phyloP scores from a whole-genome alignment of 2,797 vertebrate species.

The Platalea minor region DNA sequence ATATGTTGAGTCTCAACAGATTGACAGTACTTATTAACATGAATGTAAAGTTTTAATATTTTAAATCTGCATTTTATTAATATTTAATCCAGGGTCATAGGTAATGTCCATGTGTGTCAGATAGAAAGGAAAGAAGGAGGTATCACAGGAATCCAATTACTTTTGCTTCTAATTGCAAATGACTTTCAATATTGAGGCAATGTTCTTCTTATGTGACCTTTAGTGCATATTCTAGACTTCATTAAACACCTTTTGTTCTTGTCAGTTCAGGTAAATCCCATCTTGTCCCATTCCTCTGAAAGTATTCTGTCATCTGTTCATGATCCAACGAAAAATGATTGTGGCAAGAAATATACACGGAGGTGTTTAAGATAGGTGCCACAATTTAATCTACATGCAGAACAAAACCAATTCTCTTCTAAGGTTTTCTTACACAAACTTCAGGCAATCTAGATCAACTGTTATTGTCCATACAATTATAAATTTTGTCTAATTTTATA shows the following conservation, averaged over 20 bases:
- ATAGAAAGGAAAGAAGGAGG: constrained; percentile 63
- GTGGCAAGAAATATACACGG: not conserved
- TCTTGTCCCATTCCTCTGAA: constrained; percentile 18
- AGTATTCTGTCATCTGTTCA: constrained; percentile 24
- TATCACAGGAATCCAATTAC: constrained; percentile 70
- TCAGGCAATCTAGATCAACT: not conserved
- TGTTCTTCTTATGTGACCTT: constrained; percentile 67
- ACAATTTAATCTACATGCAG: not conserved
- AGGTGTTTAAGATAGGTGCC: not conserved
- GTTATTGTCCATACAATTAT: not conserved
- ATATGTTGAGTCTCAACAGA: constrained; percentile 66
- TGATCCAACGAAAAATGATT: constrained; percentile 15
- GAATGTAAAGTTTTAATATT: constrained; percentile 75
- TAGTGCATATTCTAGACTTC: constrained; percentile 67
- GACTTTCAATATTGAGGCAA: constrained; percentile 68
- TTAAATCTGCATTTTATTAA: constrained; percentile 74
- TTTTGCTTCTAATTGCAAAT: constrained; percentile 71
- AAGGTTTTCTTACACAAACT: not conserved
- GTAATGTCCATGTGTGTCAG: constrained; percentile 70
- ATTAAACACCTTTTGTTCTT: constrained; percentile 69
- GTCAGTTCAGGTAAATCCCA: constrained; percentile 57
- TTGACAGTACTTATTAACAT: constrained; percentile 74
- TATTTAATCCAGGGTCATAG: constrained; percentile 72
- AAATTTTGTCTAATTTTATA: not conserved
- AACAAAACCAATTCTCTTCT: not conserved